These are phyloP conservation scores for Diadema setosum DNA, from an alignment of 35 echinoderm and acorn worm genomes.

Conservation along the genomic window DNA sequence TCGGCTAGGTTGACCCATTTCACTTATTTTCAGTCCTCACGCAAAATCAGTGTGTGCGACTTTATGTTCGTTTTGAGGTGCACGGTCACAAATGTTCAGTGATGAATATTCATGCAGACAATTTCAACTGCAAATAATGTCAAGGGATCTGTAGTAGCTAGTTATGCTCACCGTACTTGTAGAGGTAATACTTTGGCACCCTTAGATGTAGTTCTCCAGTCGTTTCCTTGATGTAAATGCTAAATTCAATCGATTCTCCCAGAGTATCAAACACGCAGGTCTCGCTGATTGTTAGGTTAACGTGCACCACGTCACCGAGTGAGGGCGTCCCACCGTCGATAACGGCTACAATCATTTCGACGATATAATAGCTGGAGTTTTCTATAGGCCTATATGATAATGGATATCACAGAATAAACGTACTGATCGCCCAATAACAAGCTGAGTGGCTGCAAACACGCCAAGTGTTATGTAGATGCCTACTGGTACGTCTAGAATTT, in stretches of 20 bases:
- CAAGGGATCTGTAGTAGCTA: neutral
- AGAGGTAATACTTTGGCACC: slow-evolving; percentile 73
- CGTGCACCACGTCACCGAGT: slow-evolving; percentile 36
- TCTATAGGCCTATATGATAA: slow-evolving; percentile 36
- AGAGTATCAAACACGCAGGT: slow-evolving; percentile 64
- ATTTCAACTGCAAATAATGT: neutral
- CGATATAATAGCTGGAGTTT: slow-evolving; percentile 27
- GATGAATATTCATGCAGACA: no score
- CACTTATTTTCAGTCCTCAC: no score
- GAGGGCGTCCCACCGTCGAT: slow-evolving; percentile 66
- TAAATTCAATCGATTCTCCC: neutral
- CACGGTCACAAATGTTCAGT: no score
- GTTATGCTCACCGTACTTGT: slow-evolving; percentile 66
- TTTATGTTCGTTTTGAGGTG: no score
- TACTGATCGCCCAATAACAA: no score
- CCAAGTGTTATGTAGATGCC: no score
- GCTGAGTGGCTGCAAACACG: no score
- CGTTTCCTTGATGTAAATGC: slow-evolving; percentile 32
- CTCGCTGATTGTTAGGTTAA: slow-evolving; percentile 64
- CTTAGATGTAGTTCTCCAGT: slow-evolving; percentile 50
- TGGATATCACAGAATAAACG: no score
- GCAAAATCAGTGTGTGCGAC: no score
- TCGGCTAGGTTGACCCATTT: no score
- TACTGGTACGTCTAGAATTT: no score
- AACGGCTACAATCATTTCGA: slow-evolving; percentile 58